Base-by-base conservation (phyloP, 2,888 invertebrate species). In the Pheosia gnoma region DNA sequence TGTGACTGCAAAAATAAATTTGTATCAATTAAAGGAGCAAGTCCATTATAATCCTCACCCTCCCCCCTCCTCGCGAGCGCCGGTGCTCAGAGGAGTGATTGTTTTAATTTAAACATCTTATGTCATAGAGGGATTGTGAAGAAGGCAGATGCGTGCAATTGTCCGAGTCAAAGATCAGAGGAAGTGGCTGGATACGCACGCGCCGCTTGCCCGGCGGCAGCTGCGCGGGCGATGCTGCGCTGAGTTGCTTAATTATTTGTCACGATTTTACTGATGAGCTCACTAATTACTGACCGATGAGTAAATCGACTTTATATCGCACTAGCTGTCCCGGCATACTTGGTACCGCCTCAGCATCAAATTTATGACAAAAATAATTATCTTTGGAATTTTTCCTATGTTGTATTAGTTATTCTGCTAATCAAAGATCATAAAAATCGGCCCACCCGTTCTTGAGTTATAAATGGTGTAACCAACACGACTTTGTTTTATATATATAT, bases 101-200 rank as follows among this genome's bases (percentile, higher is more conserved):
- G 77, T 74, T 79, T 70, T 78, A 83, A 85, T 84, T 85, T 85
- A 84, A 80, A 83, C 82, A 83, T 87, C 85, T 86, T 82, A 80
- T 83, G 84, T 83, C 84, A 81, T 72, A 75, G 70, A 73, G 75
- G 68, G 69, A 67, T 66, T 69, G 81, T 72, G 77, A 82, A 87
- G 88, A 86, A 80, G 86, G 84, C 93, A 92, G 93, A 91, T 92
- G 93, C 83, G 80, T 78, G 81, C 89, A 91, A 92, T 92, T 92
- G 91, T 75, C 75, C 72, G 86, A 90, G 93, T 92, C 93, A 93
- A 90, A 92, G 93, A 91, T 92, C 93, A 93, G 91, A 92, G 93
- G 93, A 93, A 92, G 93, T 89, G 83, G 81, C 82, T 81, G 84
- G 85, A 85, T 85, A 88, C 87, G 87, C 89, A 80, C 80, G 83